These are phyloP conservation scores for Anthopleura xanthogrammica DNA, from an alignment of 92 coral and sea anemone species.

Conservation along the genomic window DNA sequence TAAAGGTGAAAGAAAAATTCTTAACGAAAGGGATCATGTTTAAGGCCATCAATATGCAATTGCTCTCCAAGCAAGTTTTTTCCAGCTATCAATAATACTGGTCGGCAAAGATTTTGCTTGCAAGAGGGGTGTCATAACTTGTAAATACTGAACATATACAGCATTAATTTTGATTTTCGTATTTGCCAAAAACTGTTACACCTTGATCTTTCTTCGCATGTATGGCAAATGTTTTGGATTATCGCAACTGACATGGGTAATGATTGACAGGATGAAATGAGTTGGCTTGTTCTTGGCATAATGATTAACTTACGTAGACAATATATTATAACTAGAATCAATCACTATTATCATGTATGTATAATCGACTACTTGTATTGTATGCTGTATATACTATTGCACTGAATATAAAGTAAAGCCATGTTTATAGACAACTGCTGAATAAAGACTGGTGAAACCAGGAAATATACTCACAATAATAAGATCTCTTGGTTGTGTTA, in stretches of 20 bases:
- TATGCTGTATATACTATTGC: slow-evolving; percentile 35
- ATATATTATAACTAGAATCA: background rate
- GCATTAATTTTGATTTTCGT: background rate
- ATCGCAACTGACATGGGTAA: background rate
- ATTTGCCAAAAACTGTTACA: background rate
- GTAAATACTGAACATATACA: background rate
- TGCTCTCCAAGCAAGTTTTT: background rate
- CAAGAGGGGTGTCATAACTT: background rate
- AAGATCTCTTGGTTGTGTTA: background rate
- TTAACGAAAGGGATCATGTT: background rate
- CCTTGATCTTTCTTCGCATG: background rate
- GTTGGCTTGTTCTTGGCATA: background rate
- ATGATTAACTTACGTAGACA: background rate
- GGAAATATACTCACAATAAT: background rate
- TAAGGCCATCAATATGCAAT: background rate
- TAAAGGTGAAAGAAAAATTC: background rate
- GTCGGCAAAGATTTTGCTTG: background rate
- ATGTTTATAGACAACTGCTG: slow-evolving; percentile 25
- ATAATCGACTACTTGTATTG: slow-evolving; percentile 20
- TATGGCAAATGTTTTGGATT: background rate
- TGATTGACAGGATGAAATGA: background rate
- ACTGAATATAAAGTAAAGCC: slow-evolving; percentile 30
- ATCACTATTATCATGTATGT: background rate
- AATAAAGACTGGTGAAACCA: slow-evolving; percentile 30
- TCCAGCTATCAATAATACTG: background rate